Evolutionary conservation across 2,888 invertebrate genomes (phyloP), one percentile per base, ranked within the genome.

Genomic region (Acholoe squamosa): DNA sequence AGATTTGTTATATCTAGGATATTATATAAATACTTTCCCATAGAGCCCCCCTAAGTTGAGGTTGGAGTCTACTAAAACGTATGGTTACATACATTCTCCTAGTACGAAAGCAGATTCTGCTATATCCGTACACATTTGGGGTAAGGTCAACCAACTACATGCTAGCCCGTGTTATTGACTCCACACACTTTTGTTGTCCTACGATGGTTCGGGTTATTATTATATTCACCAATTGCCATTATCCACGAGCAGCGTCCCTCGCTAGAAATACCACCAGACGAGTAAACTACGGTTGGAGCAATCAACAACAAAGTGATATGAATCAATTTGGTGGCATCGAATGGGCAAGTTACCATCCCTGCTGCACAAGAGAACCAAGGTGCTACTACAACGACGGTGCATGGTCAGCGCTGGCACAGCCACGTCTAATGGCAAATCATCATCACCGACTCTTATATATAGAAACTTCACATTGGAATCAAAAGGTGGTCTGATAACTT

Each of bases 301-400:
- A 86, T 86, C 86, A 86, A 84, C 86, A 86, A 86, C 86, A 86
- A 54, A 86, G 86, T 86, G 86, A 86, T 86, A 86, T 86, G 86
- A 86, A 86, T 86, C 86, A 86, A 80, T 86, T 86, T 86, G 86
- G 86, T 86, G 86, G 86, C 86, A 86, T 56, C 28, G 86, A 54
- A 86, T 86, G 86, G 54, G 84, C 16, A 54, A 54, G 54, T 28
- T n/a, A 22, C 86, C 86, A 51, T 54, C 54, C 52, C 86, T 19
- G 12, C 86, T 19, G 54, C 86, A 25, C 86, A 86, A 5, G 5
- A 22, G 25, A 84, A 10, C 43, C 84, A 86, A 84, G 52, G 86
- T 86, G 19, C 86, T 54, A 43, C 43, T 43, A 86, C 28, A 86
- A 52, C 28, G 5, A 54, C 25, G 33, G 43, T 80, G 80, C 80